Percentiles rank a stretch among this genome's conserved stretches.
These are phyloP conservation scores for Drosophila acutilabella DNA, from an alignment of 2,888 invertebrate species.

Conservation along the genomic window DNA sequence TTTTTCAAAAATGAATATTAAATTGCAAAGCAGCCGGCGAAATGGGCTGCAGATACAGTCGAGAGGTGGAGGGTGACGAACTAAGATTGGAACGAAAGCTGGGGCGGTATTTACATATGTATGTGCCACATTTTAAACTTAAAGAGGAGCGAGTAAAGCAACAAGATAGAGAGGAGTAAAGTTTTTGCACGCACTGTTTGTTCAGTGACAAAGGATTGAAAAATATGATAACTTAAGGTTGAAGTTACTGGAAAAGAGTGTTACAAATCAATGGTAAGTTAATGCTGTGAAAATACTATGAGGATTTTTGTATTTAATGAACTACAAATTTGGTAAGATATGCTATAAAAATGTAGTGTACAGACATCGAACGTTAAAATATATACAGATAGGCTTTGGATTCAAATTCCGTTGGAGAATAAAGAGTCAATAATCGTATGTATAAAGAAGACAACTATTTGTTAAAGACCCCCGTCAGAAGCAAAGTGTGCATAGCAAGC, in stretches of 20 bases:
- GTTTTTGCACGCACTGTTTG: neutral
- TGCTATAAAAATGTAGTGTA: too few relatives aligned
- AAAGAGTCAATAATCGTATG: too few relatives aligned
- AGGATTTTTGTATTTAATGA: too few relatives aligned
- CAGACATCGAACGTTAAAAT: too few relatives aligned
- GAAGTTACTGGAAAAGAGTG: neutral
- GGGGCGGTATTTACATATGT: slow-evolving; percentile 55
- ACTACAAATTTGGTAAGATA: too few relatives aligned
- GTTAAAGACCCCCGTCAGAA: too few relatives aligned
- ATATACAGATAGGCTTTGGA: too few relatives aligned
- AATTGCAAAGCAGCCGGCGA: slow-evolving; percentile 54
- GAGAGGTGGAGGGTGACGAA: neutral
- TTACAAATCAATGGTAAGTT: neutral
- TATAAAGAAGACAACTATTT: too few relatives aligned
- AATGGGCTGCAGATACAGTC: neutral
- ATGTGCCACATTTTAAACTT: slow-evolving; percentile 28
- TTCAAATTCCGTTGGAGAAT: too few relatives aligned
- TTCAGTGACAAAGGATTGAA: slow-evolving; percentile 3
- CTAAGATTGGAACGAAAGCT: slow-evolving; percentile 3
- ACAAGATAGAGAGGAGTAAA: neutral
- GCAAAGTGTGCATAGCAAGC: too few relatives aligned
- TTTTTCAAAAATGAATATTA: slow-evolving; percentile 75
- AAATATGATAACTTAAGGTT: neutral
- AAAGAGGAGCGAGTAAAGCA: neutral
- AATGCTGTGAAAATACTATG: neutral